Conservation (phyloP, 2,888 invertebrate species). For the Amblyteles armatorius region DNA sequence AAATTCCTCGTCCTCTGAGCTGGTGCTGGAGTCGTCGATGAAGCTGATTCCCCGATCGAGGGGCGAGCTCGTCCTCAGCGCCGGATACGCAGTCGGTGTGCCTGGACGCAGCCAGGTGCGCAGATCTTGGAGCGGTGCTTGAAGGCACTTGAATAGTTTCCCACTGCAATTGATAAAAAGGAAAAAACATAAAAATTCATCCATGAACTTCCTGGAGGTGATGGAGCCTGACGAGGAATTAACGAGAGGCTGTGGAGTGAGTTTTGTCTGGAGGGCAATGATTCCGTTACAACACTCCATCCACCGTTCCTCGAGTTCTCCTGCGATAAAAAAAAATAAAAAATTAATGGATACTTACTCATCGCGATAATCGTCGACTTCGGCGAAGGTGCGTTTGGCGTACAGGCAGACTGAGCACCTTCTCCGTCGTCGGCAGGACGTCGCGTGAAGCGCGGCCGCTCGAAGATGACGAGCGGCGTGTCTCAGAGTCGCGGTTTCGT, state of each 20-base stretch:
- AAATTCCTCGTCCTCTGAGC: slow-evolving; percentile 83
- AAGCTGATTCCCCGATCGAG: slow-evolving; percentile 80
- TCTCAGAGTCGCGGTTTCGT: slow-evolving; percentile 85
- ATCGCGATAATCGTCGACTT: slow-evolving; percentile 84
- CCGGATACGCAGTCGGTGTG: slow-evolving; percentile 71
- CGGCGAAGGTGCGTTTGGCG: slow-evolving; percentile 87
- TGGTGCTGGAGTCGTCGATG: slow-evolving; percentile 81
- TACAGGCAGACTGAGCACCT: slow-evolving; percentile 88
- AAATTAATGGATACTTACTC: slow-evolving; percentile 82
- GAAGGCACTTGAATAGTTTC: slow-evolving; percentile 87
- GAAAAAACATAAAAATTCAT: slow-evolving; percentile 10
- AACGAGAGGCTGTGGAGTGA: not conserved
- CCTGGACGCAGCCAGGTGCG: slow-evolving; percentile 86
- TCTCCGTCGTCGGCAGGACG: slow-evolving; percentile 83
- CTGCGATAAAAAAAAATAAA: not conserved
- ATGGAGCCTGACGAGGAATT: slow-evolving; percentile 18
- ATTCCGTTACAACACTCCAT: not conserved
- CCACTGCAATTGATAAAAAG: slow-evolving; percentile 82
- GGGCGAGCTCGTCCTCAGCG: slow-evolving; percentile 80
- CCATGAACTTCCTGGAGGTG: slow-evolving; percentile 9
- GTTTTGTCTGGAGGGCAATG: not conserved
- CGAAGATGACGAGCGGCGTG: slow-evolving; percentile 85
- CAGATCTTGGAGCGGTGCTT: slow-evolving; percentile 87
- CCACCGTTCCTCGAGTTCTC: not conserved
- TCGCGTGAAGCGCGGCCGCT: slow-evolving; percentile 82